Evolutionary conservation across 2,113 vertebrate genomes (phyloP), one percentile per base, ranked within the genome.

Genomic region (Poicephalus gulielmi): DNA sequence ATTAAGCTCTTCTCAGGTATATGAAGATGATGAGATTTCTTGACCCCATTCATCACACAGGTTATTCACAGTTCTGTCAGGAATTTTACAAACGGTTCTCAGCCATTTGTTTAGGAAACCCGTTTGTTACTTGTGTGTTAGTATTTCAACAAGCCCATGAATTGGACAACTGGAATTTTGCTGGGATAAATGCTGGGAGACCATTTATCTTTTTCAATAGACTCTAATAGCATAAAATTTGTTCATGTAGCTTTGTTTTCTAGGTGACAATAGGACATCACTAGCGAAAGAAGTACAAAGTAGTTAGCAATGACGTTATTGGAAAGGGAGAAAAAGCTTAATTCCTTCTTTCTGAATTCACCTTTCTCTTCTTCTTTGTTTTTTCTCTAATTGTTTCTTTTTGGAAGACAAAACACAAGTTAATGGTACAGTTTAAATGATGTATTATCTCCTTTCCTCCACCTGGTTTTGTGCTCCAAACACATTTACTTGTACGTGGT

Each of bases 11-110:
- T 50, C 85, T 96, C 68, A 84, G 57, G 84, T 93, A 80, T 59
- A 62, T 76, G 60, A 82, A 71, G 57, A 96, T 28, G n/a, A 84
- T 95, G 92, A 86, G 83, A 93, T 95, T 95, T 91, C 93, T 94
- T 13, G 2, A 92, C 75, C 47, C 63, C 86, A 47, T 95, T 94
- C 92, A 63, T 62, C 44, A 93, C 46, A 44, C 11, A 88, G 87
- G 60, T 96, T 94, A 93, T 95, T 96, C 93, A 88, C 44, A 88
- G 70, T 30, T 77, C 83, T 97, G 95, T 67, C 33, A 88, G 53
- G 60, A 76, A 62, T 96, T 70, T 69, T 81, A 46, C 39, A 77
- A 87, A 73, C 60, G 86, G 43, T 90, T 92, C 73, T 93, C 86
- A 86, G 60, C 52, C 70, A 85, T 86, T 90, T 73, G 43, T 46